Evolutionary conservation across 2,113 vertebrate species (phyloP), one percentile per base, ranked within the genome.

Genomic region (Clinocottus analis): DNA sequence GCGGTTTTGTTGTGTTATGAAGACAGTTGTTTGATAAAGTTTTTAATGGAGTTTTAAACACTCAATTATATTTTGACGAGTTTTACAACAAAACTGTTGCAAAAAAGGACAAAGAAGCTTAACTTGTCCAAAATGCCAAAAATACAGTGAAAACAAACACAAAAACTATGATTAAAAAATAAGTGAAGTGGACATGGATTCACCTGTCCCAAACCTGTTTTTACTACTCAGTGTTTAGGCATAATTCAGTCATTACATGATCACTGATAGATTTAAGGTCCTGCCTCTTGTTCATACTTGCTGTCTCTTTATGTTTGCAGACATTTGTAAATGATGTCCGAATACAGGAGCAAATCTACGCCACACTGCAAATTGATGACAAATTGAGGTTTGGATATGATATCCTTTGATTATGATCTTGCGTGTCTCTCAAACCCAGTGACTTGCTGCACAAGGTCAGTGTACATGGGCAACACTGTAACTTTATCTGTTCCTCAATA

Each of bases 351-450:
- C 98, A 99, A 89, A 96, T 95, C 39, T 99, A 99, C 9, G 96
- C 97, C 81, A 98, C 97, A 1, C 93, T 99, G 93, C 98, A 98
- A 89, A 95, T 95, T 72, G 97, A 97, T 85, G 97, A 99, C 94
- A 99, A 98, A 88, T 80, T 99, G 89, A 95, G 97, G 95, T 99
- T 99, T 94, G 98, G 98, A 87, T 99, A 99, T 91, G 97, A 99
- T 99, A 99, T 99, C 98, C 97, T 99, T 92, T 68, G 10, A 80
- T 43, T 60, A 3, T 63, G 39, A 19, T 62, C 27, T 25, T 59
- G 9, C 60, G 7, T 43, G 8, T 59, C 23, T 19, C 45, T 81
- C 12, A 13, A 27, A 27, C 31, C 33, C n/a, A n/a, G 66, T 66
- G 62, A 41, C 47, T 37, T 7, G 0, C 29, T 33, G 59, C 29